Evolutionary conservation across 2,797 vertebrate genomes (phyloP), one percentile per base, ranked within the genome.

Genomic region (Cynopterus sphinx): DNA sequence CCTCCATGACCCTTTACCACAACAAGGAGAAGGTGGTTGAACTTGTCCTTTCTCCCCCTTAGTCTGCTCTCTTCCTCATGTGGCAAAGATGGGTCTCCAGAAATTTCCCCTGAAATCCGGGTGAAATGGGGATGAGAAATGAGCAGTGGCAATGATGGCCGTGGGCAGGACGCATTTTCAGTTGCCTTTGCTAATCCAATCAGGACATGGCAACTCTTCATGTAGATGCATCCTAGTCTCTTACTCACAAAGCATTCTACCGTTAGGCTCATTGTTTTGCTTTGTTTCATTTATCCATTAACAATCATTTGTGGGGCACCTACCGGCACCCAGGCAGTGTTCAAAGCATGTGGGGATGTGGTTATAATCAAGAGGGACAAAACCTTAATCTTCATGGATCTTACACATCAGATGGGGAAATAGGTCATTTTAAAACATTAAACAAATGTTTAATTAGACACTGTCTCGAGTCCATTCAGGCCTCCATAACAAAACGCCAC

Each of bases 221-320:
- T 6, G 1, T 1, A 3, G 1, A 2, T 3, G 2, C 39, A 15
- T 0, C 31, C 24, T 26, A 6, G 33, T 53, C 46, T 75, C 28
- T 43, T 57, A 53, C 67, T 36, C 83, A 21, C 15, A 13, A 10
- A 61, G 26, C 63, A 4, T 33, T 43, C 43, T 46, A 6, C 21
- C 5, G 12, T 46, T 51, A 73, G 43, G 9, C 1, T 16, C 43
- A 9, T 1, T 36, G 61, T 19, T 68, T 0, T 31, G 11, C 59
- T 85, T 57, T 24, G 28, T 70, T 51, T 49, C 67, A 16, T 2
- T 0, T 26, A 28, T 59, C 74, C n/a, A 9, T 46, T 57, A 53
- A 28, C n/a, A 1, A 6, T 65, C 41, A 2, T 28, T 17, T 43
- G 2, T 2, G 36, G 51, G 28, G 46, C 7, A n/a, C 41, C 51